Evolutionary conservation across 2,113 vertebrate species (phyloP).

Genomic region (Takifugu flavidus): DNA sequence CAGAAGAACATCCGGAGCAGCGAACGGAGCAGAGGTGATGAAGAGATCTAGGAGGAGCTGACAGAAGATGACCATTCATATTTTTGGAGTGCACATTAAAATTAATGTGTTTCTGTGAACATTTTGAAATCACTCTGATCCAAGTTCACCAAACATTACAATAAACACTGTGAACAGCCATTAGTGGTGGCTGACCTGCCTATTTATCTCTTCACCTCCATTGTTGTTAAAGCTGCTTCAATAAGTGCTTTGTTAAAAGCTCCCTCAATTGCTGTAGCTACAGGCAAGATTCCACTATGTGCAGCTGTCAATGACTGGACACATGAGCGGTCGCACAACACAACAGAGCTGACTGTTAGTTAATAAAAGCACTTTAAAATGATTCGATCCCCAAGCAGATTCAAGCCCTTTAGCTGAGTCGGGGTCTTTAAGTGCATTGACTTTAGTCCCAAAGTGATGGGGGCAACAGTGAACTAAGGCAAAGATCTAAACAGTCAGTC

Average conservation of each 20-base stretch:
- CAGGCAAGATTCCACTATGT: constrained; percentile 40
- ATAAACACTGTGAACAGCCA: too few species aligned
- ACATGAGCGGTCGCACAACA: constrained; percentile 4
- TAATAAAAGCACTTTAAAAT: constrained; percentile 25
- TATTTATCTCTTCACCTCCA: too few species aligned
- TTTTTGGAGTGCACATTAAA: too few species aligned
- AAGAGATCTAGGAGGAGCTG: too few species aligned
- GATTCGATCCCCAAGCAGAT: constrained; percentile 22
- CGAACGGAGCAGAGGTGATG: too few species aligned
- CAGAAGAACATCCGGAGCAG: too few species aligned
- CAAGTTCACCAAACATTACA: too few species aligned
- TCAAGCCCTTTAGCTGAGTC: constrained; percentile 7
- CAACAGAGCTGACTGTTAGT: constrained; percentile 39
- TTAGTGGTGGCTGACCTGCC: too few species aligned
- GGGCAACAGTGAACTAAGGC: background rate
- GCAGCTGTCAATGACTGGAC: constrained; percentile 27
- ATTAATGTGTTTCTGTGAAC: too few species aligned
- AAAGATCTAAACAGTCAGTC: background rate
- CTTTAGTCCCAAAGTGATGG: constrained; percentile 10
- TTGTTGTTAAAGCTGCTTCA: constrained; percentile 21
- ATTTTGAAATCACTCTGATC: too few species aligned
- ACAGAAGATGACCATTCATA: too few species aligned
- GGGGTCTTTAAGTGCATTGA: constrained; percentile 2
- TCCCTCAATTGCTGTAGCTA: constrained; percentile 38
- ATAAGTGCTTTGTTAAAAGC: constrained; percentile 42